These are phyloP conservation scores for Opisthocomus hoazin DNA, from an alignment of 2,113 vertebrate genomes.

Conservation along the genomic window DNA sequence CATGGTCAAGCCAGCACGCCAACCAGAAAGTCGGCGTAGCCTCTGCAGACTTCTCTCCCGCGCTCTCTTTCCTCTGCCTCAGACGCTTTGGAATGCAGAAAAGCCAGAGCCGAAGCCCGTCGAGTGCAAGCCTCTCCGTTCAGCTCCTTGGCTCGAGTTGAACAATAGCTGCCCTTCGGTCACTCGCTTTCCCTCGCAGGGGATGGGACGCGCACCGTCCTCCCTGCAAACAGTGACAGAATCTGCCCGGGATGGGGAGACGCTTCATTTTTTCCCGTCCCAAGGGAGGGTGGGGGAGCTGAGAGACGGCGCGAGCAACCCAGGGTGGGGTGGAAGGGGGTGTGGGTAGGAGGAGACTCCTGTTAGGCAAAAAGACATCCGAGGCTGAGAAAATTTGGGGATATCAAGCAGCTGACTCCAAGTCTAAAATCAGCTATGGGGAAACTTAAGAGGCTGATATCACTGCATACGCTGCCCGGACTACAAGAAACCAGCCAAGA, in stretches of 20 bases:
- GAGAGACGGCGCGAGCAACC: neutral
- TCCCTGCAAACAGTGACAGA: neutral
- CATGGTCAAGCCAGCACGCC: conserved; percentile 64
- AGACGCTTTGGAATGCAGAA: conserved; percentile 75
- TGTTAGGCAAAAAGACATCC: neutral
- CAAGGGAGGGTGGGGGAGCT: neutral
- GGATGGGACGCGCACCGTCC: neutral
- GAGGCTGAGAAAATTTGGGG: neutral
- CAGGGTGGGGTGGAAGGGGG: neutral
- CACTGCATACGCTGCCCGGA: neutral
- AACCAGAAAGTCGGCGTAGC: conserved; percentile 21
- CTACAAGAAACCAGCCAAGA: neutral
- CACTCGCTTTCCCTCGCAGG: neutral
- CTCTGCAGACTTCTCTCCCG: neutral
- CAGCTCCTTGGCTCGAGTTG: conserved; percentile 28
- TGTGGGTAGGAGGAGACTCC: conserved; percentile 6
- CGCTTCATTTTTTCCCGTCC: conserved; percentile 3
- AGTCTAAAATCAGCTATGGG: neutral
- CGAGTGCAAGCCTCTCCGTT: conserved; percentile 41
- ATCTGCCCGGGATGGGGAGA: neutral
- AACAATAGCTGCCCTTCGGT: conserved; percentile 65
- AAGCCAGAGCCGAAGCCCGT: conserved; percentile 69
- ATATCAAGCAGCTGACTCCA: neutral
- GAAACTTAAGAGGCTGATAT: neutral
- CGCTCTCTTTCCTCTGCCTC: conserved; percentile 12